Base-by-base conservation (phyloP, 1,140 invertebrate genomes). In the Elysia chlorotica region DNA sequence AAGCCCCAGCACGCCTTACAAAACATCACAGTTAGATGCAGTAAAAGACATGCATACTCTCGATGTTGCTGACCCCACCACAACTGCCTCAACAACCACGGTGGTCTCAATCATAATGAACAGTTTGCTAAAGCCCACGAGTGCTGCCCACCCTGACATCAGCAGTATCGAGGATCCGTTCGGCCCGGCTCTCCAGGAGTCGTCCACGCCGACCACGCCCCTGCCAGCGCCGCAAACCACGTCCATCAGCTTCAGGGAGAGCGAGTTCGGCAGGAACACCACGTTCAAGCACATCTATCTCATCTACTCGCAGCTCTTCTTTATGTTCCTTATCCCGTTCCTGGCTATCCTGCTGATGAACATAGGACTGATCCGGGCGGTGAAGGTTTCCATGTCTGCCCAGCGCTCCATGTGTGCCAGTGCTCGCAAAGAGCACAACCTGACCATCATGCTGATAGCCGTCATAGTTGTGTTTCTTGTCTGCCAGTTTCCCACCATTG, bases 401-500 rank as follows among this genome's bases (percentile, higher is more conserved):
- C 69, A 63, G 1, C 76, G 75, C 73, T 72, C 82, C 23, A 81
- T 81, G 53, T 66, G 77, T 74, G 79, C 79, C 70, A 86, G 77
- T 74, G 81, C 61, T n/a, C 75, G 78, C 3, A 92, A 93, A 76
- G 93, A 94, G 79, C 92, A 92, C 79, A 91, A 83, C 73, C 73
- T 86, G 89, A 94, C 93, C 0, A 89, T 93, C 21, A 93, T 93
- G 79, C 85, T 94, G 14, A 93, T 94, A 63, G 91, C 92, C 0
- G 92, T 94, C 2, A 92, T 94, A 1, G 88, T 93, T 6, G 87
- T 93, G 57, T 94, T 93, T 80, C 88, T 94, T 19, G 85, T 93
- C 2, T 94, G 93, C 79, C 93, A 94, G 85, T 86, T 92, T 35
- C 93, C 93, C 0, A 81, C 84, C 21, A 81, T 85, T 21, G 73